A percentile compares a stretch with the other conserved stretches of the same genome.
Conservation (phyloP, 2,888 invertebrate genomes). For the Litoditis marina region DNA sequence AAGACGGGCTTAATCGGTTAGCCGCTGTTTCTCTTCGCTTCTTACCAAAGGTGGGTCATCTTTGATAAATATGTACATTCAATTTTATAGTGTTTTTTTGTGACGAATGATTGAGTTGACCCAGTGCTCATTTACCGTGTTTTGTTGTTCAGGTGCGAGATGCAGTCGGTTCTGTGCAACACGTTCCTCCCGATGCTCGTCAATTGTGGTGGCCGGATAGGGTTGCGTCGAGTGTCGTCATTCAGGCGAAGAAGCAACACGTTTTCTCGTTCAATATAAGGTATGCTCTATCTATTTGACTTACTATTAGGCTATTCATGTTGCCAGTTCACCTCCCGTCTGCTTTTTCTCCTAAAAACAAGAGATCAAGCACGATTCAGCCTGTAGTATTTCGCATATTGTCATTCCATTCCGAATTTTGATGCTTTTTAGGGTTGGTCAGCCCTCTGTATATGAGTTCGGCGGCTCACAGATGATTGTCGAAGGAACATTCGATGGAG, state of each 20-base stretch:
- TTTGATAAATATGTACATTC: background rate
- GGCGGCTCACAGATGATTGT: slow-evolving; percentile 12
- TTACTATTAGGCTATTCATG: too few species aligned
- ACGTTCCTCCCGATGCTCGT: slow-evolving; percentile 15
- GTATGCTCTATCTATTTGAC: background rate
- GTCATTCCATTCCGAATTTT: background rate
- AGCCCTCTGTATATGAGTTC: slow-evolving; percentile 19
- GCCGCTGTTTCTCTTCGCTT: slow-evolving; percentile 14
- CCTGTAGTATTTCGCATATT: too few species aligned
- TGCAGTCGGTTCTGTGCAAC: slow-evolving; percentile 11
- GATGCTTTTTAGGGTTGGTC: slow-evolving; percentile 4
- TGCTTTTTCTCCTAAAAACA: too few species aligned
- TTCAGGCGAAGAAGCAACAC: slow-evolving; percentile 2
- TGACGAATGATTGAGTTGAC: too few species aligned
- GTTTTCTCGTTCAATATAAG: slow-evolving; percentile 9
- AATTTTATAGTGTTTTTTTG: background rate
- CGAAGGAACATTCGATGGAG: slow-evolving; percentile 6
- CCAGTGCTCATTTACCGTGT: too few species aligned
- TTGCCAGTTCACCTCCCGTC: too few species aligned
- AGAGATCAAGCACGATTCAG: too few species aligned
- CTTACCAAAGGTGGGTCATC: slow-evolving; percentile 14
- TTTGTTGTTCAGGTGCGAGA: slow-evolving; percentile 6
- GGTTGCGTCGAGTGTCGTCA: background rate
- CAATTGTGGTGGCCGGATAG: slow-evolving; percentile 18
- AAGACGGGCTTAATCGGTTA: slow-evolving; percentile 5